Evolutionary conservation across 2,113 vertebrate species (phyloP), one percentile per base, ranked within the genome.

Genomic region (Puma concolor): DNA sequence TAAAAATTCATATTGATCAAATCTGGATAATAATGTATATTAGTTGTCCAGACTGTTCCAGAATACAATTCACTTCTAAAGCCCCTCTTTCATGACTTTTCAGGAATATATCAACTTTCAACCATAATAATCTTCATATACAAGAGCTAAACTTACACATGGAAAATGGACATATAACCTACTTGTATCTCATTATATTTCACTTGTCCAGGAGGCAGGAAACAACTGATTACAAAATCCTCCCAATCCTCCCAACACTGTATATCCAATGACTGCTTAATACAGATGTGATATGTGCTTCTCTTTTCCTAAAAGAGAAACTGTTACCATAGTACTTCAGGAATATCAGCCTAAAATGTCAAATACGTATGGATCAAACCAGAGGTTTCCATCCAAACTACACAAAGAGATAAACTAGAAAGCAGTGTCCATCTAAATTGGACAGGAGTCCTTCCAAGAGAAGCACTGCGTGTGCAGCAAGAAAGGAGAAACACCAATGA

Each of bases 21-120:
- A 95, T 87, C 41, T 80, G 57, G 41, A 84, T 92, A 88, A 87
- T 54, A 98, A 76, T 10, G 1, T 79, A 29, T 77, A 23, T 94
- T 60, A 48, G 5, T 77, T 77, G 17, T 66, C 66, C 54, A 77
- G 15, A 33, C 2, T 8, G 6, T 83, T 85, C 5, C 31, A 91
- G 48, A 95, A 93, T 67, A 91, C 60, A 44, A 85, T 76, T 36
- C 88, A 79, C 57, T 64, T 97, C 91, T 85, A 90, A 88, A 89
- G 38, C 2, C 12, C 84, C 27, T 67, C 8, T 44, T 66, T 33
- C 82, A 94, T 1, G 16, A 11, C n/a, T 89, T 83, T 80, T 74
- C 23, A 74, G 44, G 13, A 91, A 27, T 64, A 67, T 54, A 72
- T 63, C 29, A 81, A 82, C 17, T 94, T 91, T 66, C 44, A 80